Percentiles rank a stretch among this genome's conserved stretches.
Evolutionary conservation across 2,113 vertebrate species (phyloP).

Genomic region (Anoplopoma fimbria): DNA sequence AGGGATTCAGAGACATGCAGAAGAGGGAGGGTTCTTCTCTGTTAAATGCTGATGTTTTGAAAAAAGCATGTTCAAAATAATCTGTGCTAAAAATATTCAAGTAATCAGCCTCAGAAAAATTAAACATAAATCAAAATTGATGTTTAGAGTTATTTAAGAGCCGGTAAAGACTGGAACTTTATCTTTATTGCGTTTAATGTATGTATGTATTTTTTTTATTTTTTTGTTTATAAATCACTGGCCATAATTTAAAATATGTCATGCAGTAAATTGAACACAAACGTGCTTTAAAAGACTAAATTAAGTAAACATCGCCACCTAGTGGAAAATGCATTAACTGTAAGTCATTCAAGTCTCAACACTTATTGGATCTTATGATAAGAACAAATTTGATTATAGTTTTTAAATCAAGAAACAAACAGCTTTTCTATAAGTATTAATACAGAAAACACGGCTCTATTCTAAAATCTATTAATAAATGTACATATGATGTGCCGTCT

Average conservation of each 20-base stretch:
- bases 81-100: neutral
- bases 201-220: no score
- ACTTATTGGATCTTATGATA: neutral
- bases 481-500: neutral
- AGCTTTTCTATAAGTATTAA: neutral
- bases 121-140: neutral
- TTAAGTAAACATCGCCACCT: conserved; percentile 52
- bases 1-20: conserved; percentile 55
- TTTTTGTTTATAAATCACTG: neutral
- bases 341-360: neutral
- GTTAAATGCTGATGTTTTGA: conserved; percentile 29
- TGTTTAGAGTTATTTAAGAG: neutral
- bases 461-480: neutral
- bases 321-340: conserved; percentile 26
- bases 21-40: conserved; percentile 28
- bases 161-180: neutral
- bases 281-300: neutral
- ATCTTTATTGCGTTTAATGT: neutral
- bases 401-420: neutral
- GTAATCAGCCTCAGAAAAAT: neutral
- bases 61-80: conserved; percentile 4
- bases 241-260: neutral
- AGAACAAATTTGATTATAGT: conserved; percentile 1
- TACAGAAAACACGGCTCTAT: neutral
- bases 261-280: neutral